Evolutionary conservation across 2,113 vertebrate genomes (phyloP).

Genomic region (Drymodes brunneopygia): DNA sequence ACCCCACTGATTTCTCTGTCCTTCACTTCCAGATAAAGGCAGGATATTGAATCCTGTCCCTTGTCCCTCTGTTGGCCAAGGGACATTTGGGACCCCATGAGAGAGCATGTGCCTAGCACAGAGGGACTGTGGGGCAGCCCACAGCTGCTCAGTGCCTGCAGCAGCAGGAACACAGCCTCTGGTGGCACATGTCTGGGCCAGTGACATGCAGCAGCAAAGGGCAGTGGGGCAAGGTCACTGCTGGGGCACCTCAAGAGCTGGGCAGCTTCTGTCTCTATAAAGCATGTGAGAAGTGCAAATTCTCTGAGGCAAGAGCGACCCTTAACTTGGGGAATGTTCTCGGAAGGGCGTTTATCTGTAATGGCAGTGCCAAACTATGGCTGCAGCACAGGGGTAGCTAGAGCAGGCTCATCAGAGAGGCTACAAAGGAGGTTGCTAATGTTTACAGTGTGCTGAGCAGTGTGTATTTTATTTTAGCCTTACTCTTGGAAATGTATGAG

Average conservation of each 20-base stretch:
- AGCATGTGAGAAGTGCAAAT: not conserved
- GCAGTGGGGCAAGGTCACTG: not conserved
- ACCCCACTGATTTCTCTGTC: not conserved
- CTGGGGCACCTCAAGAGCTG: not conserved
- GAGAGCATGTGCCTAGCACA: accelerated
- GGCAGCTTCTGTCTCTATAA: not conserved
- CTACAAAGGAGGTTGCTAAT: not conserved
- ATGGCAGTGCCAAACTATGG: not conserved
- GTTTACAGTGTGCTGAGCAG: not conserved
- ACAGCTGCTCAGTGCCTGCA: not conserved
- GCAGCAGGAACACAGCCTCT: not conserved
- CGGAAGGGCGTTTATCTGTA: accelerated
- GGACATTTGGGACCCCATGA: not conserved
- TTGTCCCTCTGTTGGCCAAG: not conserved
- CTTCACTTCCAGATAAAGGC: not conserved
- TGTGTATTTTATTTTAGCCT: not conserved
- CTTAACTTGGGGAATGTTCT: accelerated
- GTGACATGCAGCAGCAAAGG: not conserved
- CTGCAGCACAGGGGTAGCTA: not conserved
- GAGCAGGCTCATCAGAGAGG: not conserved
- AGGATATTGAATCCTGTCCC: not conserved
- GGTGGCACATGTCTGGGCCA: not conserved
- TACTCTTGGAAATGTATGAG: not conserved
- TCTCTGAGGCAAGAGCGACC: not conserved
- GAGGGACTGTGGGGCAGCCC: not conserved